A percentile compares a stretch with the other conserved stretches of the same genome.
phyloP scores from a whole-genome alignment of 2,113 vertebrate genomes.

The Cricetomys ansorgei region DNA sequence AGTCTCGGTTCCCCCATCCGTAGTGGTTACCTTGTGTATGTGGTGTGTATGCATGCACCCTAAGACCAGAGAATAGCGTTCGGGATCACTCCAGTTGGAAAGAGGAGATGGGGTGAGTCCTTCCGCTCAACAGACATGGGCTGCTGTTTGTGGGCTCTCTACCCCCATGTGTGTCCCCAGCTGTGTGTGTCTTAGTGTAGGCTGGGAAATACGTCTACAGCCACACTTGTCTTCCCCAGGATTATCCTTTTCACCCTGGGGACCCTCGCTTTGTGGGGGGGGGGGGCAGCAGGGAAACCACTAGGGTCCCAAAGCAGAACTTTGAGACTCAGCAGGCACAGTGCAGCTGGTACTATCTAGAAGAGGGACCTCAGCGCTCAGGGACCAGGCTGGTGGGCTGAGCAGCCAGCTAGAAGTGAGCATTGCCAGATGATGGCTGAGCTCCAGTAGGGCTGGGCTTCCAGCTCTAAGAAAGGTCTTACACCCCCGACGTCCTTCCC shows the following conservation, averaged over 20 bases:
- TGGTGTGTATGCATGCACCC: too few relatives aligned
- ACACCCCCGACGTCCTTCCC: not conserved
- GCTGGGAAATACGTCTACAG: not conserved
- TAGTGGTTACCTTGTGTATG: not conserved
- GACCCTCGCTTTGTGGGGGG: not conserved
- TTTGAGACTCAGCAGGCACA: not conserved
- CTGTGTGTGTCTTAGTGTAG: not conserved
- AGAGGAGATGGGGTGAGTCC: not conserved
- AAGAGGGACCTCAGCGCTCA: not conserved
- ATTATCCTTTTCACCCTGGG: not conserved
- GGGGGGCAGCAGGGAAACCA: not conserved
- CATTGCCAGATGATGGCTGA: too few relatives aligned
- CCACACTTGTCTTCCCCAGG: too few relatives aligned
- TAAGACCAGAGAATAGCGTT: not conserved
- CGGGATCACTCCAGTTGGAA: not conserved
- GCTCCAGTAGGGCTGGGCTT: not conserved
- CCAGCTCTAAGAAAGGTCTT: not conserved
- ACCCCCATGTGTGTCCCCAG: not conserved
- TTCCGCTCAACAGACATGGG: not conserved
- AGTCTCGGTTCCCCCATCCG: not conserved
- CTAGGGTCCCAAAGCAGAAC: not conserved
- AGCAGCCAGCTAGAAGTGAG: not conserved
- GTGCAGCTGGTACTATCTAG: not conserved
- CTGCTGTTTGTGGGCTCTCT: not conserved
- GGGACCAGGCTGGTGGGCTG: not conserved